A percentile compares a stretch with the other conserved stretches of the same genome.
Evolutionary conservation across 2,888 invertebrate genomes (phyloP).

Genomic region (Trachelus tabidus): DNA sequence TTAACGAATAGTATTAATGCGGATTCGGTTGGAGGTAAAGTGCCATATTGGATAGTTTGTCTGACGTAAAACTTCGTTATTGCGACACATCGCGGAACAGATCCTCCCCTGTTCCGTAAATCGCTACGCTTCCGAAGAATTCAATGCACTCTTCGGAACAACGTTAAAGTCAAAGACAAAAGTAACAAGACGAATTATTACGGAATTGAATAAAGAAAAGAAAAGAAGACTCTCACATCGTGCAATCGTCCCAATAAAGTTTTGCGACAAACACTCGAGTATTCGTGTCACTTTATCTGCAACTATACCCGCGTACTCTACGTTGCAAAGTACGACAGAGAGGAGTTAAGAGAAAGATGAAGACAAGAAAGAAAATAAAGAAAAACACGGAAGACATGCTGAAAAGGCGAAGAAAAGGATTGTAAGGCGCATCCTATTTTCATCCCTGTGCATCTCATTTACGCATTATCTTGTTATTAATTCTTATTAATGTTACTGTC

Average conservation of each 20-base stretch:
- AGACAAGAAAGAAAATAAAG: slow-evolving; percentile 2
- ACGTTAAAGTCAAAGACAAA: slow-evolving; percentile 20
- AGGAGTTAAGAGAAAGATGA: slow-evolving; percentile 25
- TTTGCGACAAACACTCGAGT: slow-evolving; percentile 16
- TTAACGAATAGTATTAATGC: slow-evolving; percentile 52
- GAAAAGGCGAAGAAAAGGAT: slow-evolving; percentile 7
- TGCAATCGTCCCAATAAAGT: slow-evolving; percentile 1
- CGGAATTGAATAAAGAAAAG: slow-evolving; percentile 8
- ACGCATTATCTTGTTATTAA: slow-evolving; percentile 57
- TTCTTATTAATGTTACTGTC: slow-evolving; percentile 60
- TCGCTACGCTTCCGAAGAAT: background rate
- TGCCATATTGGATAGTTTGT: slow-evolving; percentile 49
- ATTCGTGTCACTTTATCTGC: slow-evolving; percentile 29
- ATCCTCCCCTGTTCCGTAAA: background rate
- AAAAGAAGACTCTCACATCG: slow-evolving; percentile 7
- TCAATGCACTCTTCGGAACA: background rate
- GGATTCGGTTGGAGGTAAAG: slow-evolving; percentile 47
- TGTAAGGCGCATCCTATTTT: slow-evolving; percentile 19
- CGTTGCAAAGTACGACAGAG: slow-evolving; percentile 20
- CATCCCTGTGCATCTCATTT: slow-evolving; percentile 49
- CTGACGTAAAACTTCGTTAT: slow-evolving; percentile 35
- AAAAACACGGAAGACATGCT: background rate
- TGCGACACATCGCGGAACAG: background rate
- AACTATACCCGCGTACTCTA: slow-evolving; percentile 35
- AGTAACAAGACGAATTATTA: slow-evolving; percentile 6